Percentiles rank a stretch among this genome's conserved stretches.
These are phyloP conservation scores for Idaea straminata DNA, from an alignment of 2,888 invertebrate genomes.

Conservation along the genomic window DNA sequence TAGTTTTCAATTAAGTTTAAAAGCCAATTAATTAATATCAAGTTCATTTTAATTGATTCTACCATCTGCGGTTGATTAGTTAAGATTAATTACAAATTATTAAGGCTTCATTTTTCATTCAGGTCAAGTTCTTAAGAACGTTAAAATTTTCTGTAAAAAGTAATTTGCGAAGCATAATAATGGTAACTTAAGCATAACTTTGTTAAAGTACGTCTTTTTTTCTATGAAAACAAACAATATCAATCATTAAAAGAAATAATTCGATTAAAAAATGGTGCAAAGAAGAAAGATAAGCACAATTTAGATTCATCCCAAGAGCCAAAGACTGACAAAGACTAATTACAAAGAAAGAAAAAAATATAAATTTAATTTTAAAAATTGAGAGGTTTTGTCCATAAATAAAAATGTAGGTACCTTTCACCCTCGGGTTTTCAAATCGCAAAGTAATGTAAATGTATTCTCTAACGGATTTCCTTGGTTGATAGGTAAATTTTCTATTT, in stretches of 20 bases:
- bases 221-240: neutral
- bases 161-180: neutral
- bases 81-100: conserved; percentile 3
- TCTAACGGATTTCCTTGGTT: neutral
- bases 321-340: conserved; percentile 36
- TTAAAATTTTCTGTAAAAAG: neutral
- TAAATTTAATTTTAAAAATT: conserved; percentile 33
- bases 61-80: conserved; percentile 26
- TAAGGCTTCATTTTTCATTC: neutral
- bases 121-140: neutral
- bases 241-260: conserved; percentile 4
- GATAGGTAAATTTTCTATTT: neutral
- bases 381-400: conserved; percentile 20
- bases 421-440: neutral
- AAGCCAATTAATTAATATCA: conserved; percentile 29
- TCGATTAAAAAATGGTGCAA: conserved; percentile 9
- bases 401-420: conserved; percentile 9
- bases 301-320: conserved; percentile 22
- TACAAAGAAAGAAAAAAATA: conserved; percentile 33
- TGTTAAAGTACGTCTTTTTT: too few species aligned
- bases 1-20: conserved; percentile 1
- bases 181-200: too few species aligned
- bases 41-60: conserved; percentile 24
- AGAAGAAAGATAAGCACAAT: conserved; percentile 25
- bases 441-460: neutral